A percentile compares a stretch with the other conserved stretches of the same genome.
phyloP scores from a whole-genome alignment of 1,140 invertebrate genomes.

The Kradibia gibbosae region DNA sequence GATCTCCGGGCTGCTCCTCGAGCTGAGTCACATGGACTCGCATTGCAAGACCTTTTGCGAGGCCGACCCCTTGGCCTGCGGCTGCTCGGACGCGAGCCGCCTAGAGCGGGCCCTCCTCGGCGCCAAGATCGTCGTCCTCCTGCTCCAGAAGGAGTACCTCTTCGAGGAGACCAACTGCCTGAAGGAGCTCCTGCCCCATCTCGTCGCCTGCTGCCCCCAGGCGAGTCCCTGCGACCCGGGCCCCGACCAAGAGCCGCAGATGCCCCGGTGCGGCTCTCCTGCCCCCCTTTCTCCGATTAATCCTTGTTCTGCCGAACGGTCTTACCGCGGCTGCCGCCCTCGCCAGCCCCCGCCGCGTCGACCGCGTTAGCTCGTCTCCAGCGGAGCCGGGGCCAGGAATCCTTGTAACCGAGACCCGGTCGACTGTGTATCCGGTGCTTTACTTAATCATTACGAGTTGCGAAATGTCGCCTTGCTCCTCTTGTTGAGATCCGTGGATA shows the following conservation, averaged over 20 bases:
- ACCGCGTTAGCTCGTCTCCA: no score
- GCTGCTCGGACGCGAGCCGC: neutral
- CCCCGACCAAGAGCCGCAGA: neutral
- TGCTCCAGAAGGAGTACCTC: neutral
- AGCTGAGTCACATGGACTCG: slow-evolving; percentile 76
- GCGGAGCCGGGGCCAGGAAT: no score
- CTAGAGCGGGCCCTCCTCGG: neutral
- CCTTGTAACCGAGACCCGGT: neutral
- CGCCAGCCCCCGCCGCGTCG: no score
- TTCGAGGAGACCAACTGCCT: neutral
- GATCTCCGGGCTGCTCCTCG: slow-evolving; percentile 73
- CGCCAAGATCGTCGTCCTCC: slow-evolving; percentile 30
- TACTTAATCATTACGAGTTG: neutral
- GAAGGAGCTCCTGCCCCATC: neutral
- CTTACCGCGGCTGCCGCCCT: no score
- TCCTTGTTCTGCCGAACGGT: no score
- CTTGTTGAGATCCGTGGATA: neutral
- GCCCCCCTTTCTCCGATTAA: neutral
- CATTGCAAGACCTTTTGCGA: slow-evolving; percentile 71
- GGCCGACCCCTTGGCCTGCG: neutral
- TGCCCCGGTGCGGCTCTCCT: neutral
- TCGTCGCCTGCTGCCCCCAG: slow-evolving; percentile 25
- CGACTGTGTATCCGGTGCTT: neutral
- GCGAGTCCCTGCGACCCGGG: neutral
- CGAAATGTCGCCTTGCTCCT: neutral